Evolutionary conservation across 1,140 invertebrate species (phyloP).

Genomic region (Drosophila sucinea): DNA sequence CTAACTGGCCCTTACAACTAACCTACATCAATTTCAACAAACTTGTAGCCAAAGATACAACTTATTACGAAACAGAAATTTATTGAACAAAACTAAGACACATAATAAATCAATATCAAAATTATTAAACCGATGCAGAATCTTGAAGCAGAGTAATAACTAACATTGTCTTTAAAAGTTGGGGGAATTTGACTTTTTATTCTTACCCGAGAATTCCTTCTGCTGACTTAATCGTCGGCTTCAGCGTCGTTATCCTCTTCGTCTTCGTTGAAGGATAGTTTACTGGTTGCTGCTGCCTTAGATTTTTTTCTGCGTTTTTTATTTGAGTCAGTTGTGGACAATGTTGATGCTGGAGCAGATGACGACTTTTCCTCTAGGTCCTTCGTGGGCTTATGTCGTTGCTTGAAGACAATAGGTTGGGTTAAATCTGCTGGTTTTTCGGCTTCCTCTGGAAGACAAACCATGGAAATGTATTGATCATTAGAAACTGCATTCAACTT

Average conservation of each 20-base stretch:
- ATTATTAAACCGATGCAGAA: too few relatives aligned
- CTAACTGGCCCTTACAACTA: too few relatives aligned
- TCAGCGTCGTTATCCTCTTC: conserved; percentile 67
- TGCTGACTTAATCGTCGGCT: conserved; percentile 52
- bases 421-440: conserved; percentile 73
- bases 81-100: too few relatives aligned
- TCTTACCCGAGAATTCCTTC: not conserved
- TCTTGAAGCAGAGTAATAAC: too few relatives aligned
- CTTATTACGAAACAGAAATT: too few relatives aligned
- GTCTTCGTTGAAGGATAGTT: conserved; percentile 78
- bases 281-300: conserved; percentile 50
- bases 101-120: too few relatives aligned
- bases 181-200: not conserved
- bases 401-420: conserved; percentile 73
- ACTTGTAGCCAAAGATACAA: too few relatives aligned
- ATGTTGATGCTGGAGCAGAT: not conserved
- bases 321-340: conserved; percentile 28
- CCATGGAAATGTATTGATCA: conserved; percentile 12
- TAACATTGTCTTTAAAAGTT: too few relatives aligned
- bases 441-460: conserved; percentile 59
- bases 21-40: too few relatives aligned
- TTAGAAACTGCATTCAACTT: conserved; percentile 20
- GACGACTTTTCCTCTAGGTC: conserved; percentile 26
- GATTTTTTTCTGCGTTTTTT: conserved; percentile 54
- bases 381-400: conserved; percentile 54